Base-by-base conservation (phyloP, 2,888 invertebrate genomes). In the Thyatira batis region DNA sequence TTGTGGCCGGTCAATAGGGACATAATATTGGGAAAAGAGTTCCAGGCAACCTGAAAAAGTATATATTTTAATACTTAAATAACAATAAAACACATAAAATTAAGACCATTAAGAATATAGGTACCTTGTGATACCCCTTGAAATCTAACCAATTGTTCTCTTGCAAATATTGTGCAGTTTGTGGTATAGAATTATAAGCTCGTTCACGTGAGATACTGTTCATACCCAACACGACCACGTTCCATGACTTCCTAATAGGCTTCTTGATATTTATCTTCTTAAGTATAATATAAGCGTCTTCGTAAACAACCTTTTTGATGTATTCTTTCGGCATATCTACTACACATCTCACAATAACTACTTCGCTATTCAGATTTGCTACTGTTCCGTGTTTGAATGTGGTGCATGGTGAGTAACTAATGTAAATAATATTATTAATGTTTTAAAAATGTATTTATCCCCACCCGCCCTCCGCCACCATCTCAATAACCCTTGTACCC, bases 11-110 rank as follows among this genome's bases (percentile, higher is more conserved):
- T 94, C 20, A 96, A 85, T 45, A 97, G 86, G 0, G 97, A 95
- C 92, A 97, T 95, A 45, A 98, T 82, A 82, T 98, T 98, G 0
- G 98, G 97, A 80, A 95, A 97, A 0, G 97, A 98, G 73, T 98
- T 98, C 75, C 96, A 96, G 4, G 94, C 96, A 55, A 96, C 94
- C 93, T 96, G 74, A 62, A 81, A 76, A n/a, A 43, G 6, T 11
- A 4, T 4, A 45, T 23, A 54, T 54, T 11, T 53, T 54, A 52
- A 8, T 6, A 13, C 2, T 44, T 28, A 25, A 70, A 70, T n/a
- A n/a, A n/a, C n/a, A n/a, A n/a, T n/a, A n/a, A n/a, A n/a, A n/a
- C n/a, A n/a, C n/a, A n/a, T n/a, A n/a, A n/a, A n/a, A n/a, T n/a
- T n/a, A n/a, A n/a, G n/a, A n/a, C n/a, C n/a, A n/a, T n/a, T n/a